Evolutionary conservation across 2,113 vertebrate species (phyloP).

Genomic region (Machaerirhynchus nigripectus): DNA sequence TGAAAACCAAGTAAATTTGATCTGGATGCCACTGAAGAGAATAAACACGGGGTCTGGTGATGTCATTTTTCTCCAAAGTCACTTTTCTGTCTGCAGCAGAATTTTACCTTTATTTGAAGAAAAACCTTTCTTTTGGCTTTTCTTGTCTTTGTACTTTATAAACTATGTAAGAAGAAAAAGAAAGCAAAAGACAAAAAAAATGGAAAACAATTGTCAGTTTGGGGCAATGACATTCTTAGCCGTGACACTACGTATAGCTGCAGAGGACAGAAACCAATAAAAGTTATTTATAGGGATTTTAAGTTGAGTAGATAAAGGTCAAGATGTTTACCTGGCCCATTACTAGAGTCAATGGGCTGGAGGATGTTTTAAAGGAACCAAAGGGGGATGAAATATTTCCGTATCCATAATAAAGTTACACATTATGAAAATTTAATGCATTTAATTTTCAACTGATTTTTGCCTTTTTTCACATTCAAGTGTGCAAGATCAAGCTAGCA

Average conservation of each 20-base stretch:
- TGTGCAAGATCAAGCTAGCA: not conserved
- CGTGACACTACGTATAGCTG: not conserved
- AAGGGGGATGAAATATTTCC: conserved; percentile 31
- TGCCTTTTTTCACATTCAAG: not conserved
- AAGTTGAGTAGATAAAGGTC: conserved; percentile 27
- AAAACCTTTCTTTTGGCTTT: conserved; percentile 5
- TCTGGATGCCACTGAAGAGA: conserved; percentile 21
- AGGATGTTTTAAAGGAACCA: not conserved
- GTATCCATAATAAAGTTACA: not conserved
- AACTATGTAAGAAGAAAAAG: not conserved
- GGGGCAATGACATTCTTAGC: not conserved
- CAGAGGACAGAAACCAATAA: not conserved
- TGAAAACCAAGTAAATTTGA: conserved; percentile 55
- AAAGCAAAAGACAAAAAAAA: not conserved
- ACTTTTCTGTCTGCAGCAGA: not conserved
- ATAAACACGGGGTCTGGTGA: not conserved
- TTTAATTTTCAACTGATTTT: conserved; percentile 4
- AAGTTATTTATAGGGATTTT: conserved; percentile 50
- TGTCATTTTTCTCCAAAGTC: conserved; percentile 9
- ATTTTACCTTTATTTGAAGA: not conserved
- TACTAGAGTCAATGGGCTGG: not conserved
- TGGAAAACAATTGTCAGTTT: not conserved
- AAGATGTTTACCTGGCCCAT: conserved; percentile 39
- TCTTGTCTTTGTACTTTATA: not conserved
- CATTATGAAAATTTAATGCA: not conserved